Percentiles rank a stretch among this genome's conserved stretches.
These are phyloP conservation scores for Coenonympha arcania DNA, from an alignment of 2,888 invertebrate species.

Conservation along the genomic window DNA sequence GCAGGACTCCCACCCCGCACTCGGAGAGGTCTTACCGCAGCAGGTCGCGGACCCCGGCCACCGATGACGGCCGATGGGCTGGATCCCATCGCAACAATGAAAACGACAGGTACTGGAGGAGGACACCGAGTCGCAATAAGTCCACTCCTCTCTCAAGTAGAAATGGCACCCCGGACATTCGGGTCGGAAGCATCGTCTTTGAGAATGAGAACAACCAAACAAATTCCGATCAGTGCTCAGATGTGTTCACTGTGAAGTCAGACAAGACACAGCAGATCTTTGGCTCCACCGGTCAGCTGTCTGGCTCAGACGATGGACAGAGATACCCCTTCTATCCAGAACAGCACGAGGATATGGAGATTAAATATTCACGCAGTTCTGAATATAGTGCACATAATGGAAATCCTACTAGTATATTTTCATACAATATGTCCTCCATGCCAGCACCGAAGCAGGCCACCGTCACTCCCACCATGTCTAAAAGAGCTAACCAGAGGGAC, in stretches of 20 bases:
- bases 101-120: constrained; percentile 61
- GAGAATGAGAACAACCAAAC: constrained; percentile 50
- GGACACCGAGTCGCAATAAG: constrained; percentile 57
- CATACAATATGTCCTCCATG: constrained; percentile 45
- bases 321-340: constrained; percentile 55
- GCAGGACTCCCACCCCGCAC: constrained; percentile 60
- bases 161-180: constrained; percentile 49
- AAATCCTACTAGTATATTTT: constrained; percentile 42
- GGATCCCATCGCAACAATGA: constrained; percentile 46
- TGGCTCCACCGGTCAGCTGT: constrained; percentile 33
- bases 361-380: constrained; percentile 63
- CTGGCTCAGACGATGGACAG: constrained; percentile 48
- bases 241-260: constrained; percentile 46
- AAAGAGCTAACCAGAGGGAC: constrained; percentile 40
- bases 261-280: constrained; percentile 56
- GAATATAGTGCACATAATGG: constrained; percentile 53
- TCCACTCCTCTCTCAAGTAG: constrained; percentile 44
- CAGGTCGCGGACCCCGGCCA: constrained; percentile 55
- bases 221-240: constrained; percentile 39
- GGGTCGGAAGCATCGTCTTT: constrained; percentile 51
- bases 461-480: constrained; percentile 37
- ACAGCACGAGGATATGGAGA: constrained; percentile 57
- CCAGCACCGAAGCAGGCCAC: constrained; percentile 39
- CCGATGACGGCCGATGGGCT: constrained; percentile 55
- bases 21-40: constrained; percentile 63